Evolutionary conservation across 2,797 vertebrate species (phyloP).

Genomic region (Cossypha caffra): DNA sequence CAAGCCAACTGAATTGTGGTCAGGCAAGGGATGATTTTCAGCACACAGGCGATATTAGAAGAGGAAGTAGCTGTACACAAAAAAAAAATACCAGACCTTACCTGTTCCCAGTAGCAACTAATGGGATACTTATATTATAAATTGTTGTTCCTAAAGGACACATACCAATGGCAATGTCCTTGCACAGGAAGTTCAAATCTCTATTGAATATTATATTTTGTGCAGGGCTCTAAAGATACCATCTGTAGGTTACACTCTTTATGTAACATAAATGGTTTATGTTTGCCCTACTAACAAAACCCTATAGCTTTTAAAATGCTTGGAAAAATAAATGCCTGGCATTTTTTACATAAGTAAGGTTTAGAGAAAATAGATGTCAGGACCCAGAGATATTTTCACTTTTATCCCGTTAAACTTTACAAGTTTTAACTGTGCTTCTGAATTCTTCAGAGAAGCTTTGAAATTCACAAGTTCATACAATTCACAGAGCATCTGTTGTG

Average conservation of each 20-base stretch:
- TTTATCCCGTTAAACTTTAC: conserved; percentile 66
- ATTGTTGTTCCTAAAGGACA: neutral
- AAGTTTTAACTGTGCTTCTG: conserved; percentile 78
- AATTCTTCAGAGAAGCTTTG: conserved; percentile 78
- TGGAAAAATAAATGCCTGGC: conserved; percentile 22
- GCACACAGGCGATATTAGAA: neutral
- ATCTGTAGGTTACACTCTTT: neutral
- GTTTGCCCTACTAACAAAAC: neutral
- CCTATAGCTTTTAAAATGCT: conserved; percentile 3
- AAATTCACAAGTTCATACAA: conserved; percentile 82
- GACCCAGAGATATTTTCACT: conserved; percentile 75
- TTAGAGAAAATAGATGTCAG: conserved; percentile 74
- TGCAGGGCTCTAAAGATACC: neutral
- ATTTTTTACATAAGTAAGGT: conserved; percentile 69
- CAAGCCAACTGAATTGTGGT: neutral
- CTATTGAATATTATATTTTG: neutral
- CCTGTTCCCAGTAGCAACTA: neutral
- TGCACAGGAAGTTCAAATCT: neutral
- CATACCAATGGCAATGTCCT: neutral
- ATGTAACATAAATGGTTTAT: neutral
- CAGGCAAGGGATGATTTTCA: neutral
- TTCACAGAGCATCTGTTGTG: conserved; percentile 84
- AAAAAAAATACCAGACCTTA: neutral
- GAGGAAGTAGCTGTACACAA: neutral
- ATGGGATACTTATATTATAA: neutral